Evolutionary conservation across 92 coral and sea anemone species (phyloP), one percentile per base, ranked within the genome.

Genomic region (Porites divaricata): DNA sequence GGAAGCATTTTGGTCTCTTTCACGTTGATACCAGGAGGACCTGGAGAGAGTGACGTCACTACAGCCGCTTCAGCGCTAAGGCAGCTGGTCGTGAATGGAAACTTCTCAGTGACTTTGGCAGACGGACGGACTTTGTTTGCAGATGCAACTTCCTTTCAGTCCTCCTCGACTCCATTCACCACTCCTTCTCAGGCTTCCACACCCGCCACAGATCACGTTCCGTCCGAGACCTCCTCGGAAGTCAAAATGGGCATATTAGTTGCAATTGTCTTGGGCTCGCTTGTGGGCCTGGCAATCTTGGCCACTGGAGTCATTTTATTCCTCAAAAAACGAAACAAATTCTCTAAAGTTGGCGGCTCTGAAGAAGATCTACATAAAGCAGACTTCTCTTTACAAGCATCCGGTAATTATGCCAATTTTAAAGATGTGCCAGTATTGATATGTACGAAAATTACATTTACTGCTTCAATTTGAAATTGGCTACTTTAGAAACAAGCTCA

Each of bases 1-100:
- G 98, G 98, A 19, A 93, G 98, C 76, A 93, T 95, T 21, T 66
- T 93, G 41, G 95, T 95, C 14, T 75, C 93, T 16, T 93, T 95
- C 72, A 72, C 82, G 2, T 66, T 95, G 81, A 69, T 91, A 19
- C 88, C 97, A 1, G 85, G 84, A 12, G 89, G 70, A 48, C 70
- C 86, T 28, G 83, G 91, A 10, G 89, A 88, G 61, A 73, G 59
- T 51, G 77, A 78, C 61, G 90, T 79, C 23, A 58, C 80, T 13
- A 77, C 67, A 65, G 91, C 89, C 21, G 20, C 78, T 63, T 63
- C 66, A 8, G 76, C 17, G 14, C 63, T 95, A 4, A 67, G 78
- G 74, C 62, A 67, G 8, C 70, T 87, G 80, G 94, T 95, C 58
- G 76, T 26, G 68, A 77, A 54, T 21, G 89, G 83, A 21, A 79